Percentiles rank a stretch among this genome's conserved stretches.
phyloP scores from a whole-genome alignment of 2,888 invertebrate genomes.

The Chaetogeoica ovagalla region DNA sequence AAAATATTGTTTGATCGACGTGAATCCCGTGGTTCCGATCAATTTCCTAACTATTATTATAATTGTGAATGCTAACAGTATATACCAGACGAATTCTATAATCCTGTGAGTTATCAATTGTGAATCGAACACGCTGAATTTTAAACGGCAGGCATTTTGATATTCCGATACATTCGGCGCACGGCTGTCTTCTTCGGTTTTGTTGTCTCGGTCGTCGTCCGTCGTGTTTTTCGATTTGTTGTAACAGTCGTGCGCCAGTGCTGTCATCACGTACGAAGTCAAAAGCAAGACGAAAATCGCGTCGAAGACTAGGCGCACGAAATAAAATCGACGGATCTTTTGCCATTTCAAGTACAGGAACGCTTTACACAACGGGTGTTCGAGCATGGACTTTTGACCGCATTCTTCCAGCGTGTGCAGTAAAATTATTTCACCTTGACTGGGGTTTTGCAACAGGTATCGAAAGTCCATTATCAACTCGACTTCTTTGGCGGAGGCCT shows the following conservation, averaged over 20 bases:
- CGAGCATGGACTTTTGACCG: slow-evolving; percentile 82
- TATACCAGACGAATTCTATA: slow-evolving; percentile 69
- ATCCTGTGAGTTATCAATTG: slow-evolving; percentile 74
- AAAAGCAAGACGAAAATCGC: slow-evolving; percentile 78
- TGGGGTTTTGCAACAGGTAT: slow-evolving; percentile 78
- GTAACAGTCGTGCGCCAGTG: slow-evolving; percentile 81
- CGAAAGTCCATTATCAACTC: slow-evolving; percentile 81
- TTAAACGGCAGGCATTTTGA: slow-evolving; percentile 79
- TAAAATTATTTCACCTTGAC: slow-evolving; percentile 82
- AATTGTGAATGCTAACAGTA: slow-evolving; percentile 75
- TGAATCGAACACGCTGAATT: slow-evolving; percentile 63
- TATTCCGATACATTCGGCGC: slow-evolving; percentile 58
- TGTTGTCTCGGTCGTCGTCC: slow-evolving; percentile 62
- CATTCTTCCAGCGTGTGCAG: slow-evolving; percentile 85
- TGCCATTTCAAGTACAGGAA: slow-evolving; percentile 88
- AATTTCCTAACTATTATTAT: slow-evolving; percentile 80
- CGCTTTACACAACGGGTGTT: slow-evolving; percentile 85
- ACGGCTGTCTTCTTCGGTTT: neutral
- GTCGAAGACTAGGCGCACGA: slow-evolving; percentile 76
- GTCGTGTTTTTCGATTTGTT: slow-evolving; percentile 75
- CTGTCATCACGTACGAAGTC: slow-evolving; percentile 80
- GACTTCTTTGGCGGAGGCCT: slow-evolving; percentile 76
- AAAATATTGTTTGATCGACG: slow-evolving; percentile 78
- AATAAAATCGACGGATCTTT: slow-evolving; percentile 84
- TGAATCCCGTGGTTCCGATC: slow-evolving; percentile 79